Evolutionary conservation across 2,888 invertebrate genomes (phyloP).

Genomic region (Esperia sulphurella): DNA sequence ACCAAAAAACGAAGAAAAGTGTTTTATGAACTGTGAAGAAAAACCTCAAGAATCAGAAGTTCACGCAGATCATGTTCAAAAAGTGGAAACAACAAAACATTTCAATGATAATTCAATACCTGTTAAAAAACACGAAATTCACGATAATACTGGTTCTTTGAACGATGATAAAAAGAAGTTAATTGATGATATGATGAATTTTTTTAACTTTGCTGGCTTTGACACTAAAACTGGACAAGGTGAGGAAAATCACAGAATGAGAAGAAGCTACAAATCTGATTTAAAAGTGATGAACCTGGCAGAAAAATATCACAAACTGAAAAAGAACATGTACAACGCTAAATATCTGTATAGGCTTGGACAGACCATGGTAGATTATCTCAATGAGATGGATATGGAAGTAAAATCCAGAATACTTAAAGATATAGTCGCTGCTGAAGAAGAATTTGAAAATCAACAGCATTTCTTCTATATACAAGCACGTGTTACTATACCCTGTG

Average conservation of each 20-base stretch:
- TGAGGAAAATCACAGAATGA: constrained; percentile 30
- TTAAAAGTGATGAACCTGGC: constrained; percentile 39
- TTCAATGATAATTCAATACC: constrained; percentile 24
- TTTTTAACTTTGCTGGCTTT: constrained; percentile 56
- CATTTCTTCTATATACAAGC: constrained; percentile 53
- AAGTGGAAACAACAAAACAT: constrained; percentile 27
- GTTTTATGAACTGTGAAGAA: too few relatives aligned
- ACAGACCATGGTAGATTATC: constrained; percentile 46
- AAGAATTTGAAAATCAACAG: constrained; percentile 46
- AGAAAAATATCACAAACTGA: constrained; percentile 44
- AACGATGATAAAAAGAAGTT: constrained; percentile 59
- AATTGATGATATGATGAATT: constrained; percentile 62
- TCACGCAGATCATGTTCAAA: constrained; percentile 25
- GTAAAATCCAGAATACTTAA: constrained; percentile 42
- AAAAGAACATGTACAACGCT: constrained; percentile 45
- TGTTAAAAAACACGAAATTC: constrained; percentile 10
- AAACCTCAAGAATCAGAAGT: constrained; percentile 14
- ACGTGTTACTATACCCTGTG: constrained; percentile 45
- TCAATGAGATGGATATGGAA: constrained; percentile 52
- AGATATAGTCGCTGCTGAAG: constrained; percentile 50
- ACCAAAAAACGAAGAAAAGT: constrained; percentile 8
- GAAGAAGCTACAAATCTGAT: constrained; percentile 51
- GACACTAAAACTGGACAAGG: constrained; percentile 23
- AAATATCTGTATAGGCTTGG: constrained; percentile 46
- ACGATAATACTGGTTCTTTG: constrained; percentile 24